Base-by-base conservation (phyloP, 53 echinoderm and acorn worm species). In the Actinopyga echinites region DNA sequence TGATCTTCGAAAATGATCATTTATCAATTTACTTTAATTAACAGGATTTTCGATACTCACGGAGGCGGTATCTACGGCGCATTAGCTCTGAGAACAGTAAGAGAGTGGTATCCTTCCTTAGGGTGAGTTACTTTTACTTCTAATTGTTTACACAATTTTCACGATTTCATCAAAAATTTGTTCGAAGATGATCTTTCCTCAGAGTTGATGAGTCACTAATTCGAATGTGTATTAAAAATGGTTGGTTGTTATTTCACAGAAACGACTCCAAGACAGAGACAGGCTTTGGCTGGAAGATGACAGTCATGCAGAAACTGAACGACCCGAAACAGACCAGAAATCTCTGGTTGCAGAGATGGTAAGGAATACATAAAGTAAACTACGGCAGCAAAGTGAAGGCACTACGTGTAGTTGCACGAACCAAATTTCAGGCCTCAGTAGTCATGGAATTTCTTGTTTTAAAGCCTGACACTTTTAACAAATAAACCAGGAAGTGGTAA, bases 31-130 rank as follows among this genome's bases (percentile, higher is more conserved):
- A 17, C 2, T 7, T 67, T 35, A 15, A 31, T 17, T 1, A 60
- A 23, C 82, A 60, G 60, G 82, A 81, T 36, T 75, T 74, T 8
- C 11, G 88, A 37, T 88, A 88, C 32, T 88, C 88, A 6, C 52
- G 88, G 15, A 45, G 88, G 33, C 82, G 62, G 19, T 45, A 60
- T 56, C 83, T 88, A 21, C 83, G 64, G 68, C 83, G 86, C 29
- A 82, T 90, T 45, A 86, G 93, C 55, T 25, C 83, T 11, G 75
- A 86, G 31, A 93, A 86, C 79, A 91, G 85, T 61, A 79, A 79
- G 62, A 85, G 79, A 26, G 86, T 93, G 10, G 91, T 93, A 13
- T 88, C 93, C 12, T 88, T 90, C 79, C 84, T 93, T 30, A 83
- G 93, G 84, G 93, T 93, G 25, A 90, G 90, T 74, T 32, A 13